Evolutionary conservation across 1,140 invertebrate genomes (phyloP).

Genomic region (Mercenaria mercenaria): DNA sequence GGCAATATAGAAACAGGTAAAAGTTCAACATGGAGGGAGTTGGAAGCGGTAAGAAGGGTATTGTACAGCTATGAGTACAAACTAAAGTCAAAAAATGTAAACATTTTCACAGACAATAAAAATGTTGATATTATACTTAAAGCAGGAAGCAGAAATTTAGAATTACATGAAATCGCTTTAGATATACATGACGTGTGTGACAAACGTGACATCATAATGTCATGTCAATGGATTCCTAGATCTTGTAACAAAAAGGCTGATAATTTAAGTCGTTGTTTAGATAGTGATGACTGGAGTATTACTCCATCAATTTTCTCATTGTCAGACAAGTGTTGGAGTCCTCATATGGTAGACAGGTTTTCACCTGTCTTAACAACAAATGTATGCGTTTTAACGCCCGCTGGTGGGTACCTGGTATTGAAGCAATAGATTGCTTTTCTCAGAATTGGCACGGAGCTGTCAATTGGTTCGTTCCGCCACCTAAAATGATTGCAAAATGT

Average conservation of each 20-base stretch:
- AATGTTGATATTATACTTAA: neutral
- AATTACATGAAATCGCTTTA: neutral
- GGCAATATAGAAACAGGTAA: neutral
- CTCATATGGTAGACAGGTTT: neutral
- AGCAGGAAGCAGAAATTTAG: neutral
- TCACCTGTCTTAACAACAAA: neutral
- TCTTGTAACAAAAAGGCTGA: neutral
- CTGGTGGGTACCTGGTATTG: neutral
- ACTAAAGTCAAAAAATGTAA: neutral
- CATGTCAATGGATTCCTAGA: neutral
- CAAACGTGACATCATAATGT: neutral
- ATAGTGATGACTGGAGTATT: slow-evolving; percentile 57
- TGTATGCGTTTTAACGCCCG: neutral
- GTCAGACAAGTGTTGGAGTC: neutral
- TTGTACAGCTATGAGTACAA: neutral
- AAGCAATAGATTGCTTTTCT: slow-evolving; percentile 22
- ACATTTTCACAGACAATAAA: neutral
- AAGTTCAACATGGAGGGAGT: neutral
- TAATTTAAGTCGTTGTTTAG: neutral
- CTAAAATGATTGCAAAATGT: neutral
- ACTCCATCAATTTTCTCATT: neutral
- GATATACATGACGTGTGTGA: neutral
- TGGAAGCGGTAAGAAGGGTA: neutral
- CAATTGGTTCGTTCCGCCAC: slow-evolving; percentile 55
- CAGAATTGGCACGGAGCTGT: neutral